Percentiles rank a stretch among this genome's conserved stretches.
Conservation (phyloP, 2,888 invertebrate genomes). For the Xestia c-nigrum region DNA sequence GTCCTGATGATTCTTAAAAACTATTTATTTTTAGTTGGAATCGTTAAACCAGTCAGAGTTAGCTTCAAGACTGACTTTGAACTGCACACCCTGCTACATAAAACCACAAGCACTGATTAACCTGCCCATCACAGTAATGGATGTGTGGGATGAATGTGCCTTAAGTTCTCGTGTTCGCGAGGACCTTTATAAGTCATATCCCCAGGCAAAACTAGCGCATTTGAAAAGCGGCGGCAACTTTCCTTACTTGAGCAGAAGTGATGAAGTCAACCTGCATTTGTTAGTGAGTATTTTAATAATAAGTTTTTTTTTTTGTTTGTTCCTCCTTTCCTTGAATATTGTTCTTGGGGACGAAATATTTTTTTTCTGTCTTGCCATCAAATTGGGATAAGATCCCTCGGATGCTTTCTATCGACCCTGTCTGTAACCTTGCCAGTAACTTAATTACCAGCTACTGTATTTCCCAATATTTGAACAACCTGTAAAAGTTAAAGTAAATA, state of each 20-base stretch:
- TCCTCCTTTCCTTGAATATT: too few relatives aligned
- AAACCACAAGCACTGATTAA: conserved; percentile 93
- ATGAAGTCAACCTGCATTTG: conserved; percentile 97
- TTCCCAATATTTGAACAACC: conserved; percentile 19
- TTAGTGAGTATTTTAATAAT: conserved; percentile 90
- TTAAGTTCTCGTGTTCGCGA: conserved; percentile 94
- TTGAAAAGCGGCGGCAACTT: conserved; percentile 97
- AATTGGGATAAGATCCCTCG: not conserved
- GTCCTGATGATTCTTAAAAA: not conserved
- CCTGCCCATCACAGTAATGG: conserved; percentile 95
- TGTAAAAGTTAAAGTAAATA: conserved; percentile 8
- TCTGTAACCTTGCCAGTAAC: not conserved
- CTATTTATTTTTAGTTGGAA: conserved; percentile 92
- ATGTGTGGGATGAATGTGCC: conserved; percentile 97
- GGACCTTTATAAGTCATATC: conserved; percentile 96
- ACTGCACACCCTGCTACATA: conserved; percentile 95
- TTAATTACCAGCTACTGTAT: not conserved
- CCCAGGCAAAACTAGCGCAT: conserved; percentile 96
- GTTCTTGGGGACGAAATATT: too few relatives aligned
- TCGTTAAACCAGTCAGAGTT: conserved; percentile 95
- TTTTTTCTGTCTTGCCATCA: too few relatives aligned
- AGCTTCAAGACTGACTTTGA: conserved; percentile 96
- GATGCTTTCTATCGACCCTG: not conserved
- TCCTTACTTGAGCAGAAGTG: conserved; percentile 96
- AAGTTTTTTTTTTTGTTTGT: not conserved